phyloP scores from a whole-genome alignment of 2,113 vertebrate genomes.

The Nipponia nippon region DNA sequence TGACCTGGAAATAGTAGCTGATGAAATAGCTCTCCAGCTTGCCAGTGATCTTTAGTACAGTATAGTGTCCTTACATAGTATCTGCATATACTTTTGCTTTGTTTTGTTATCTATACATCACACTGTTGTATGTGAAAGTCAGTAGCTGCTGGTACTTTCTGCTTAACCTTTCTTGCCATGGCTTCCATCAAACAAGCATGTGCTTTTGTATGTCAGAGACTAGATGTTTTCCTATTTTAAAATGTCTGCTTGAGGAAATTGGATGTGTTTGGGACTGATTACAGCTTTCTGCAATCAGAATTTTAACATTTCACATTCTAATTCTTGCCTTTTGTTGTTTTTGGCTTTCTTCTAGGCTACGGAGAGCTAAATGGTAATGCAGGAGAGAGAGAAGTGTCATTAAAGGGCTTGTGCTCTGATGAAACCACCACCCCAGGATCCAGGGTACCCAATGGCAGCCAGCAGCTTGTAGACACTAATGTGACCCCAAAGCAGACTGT shows the following conservation, averaged over 20 bases:
- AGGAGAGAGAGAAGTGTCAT: slow-evolving; percentile 74
- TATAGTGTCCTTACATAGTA: neutral
- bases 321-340: slow-evolving; percentile 28
- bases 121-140: neutral
- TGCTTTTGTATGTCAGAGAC: neutral
- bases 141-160: neutral
- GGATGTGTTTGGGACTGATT: neutral
- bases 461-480: slow-evolving; percentile 71
- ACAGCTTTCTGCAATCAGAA: neutral
- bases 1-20: slow-evolving; percentile 51
- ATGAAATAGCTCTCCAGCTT: slow-evolving; percentile 32
- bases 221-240: neutral
- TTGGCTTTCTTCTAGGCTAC: slow-evolving; percentile 69
- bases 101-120: neutral
- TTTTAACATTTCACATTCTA: neutral
- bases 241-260: neutral
- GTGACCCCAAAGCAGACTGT: slow-evolving; percentile 68
- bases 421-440: slow-evolving; percentile 69
- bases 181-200: neutral
- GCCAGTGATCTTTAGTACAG: neutral
- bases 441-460: slow-evolving; percentile 80
- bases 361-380: slow-evolving; percentile 80
- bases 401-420: slow-evolving; percentile 72
- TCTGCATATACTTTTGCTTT: neutral
- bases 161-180: neutral